Conservation (phyloP, 2,888 invertebrate genomes). For the Congeria kusceri region DNA sequence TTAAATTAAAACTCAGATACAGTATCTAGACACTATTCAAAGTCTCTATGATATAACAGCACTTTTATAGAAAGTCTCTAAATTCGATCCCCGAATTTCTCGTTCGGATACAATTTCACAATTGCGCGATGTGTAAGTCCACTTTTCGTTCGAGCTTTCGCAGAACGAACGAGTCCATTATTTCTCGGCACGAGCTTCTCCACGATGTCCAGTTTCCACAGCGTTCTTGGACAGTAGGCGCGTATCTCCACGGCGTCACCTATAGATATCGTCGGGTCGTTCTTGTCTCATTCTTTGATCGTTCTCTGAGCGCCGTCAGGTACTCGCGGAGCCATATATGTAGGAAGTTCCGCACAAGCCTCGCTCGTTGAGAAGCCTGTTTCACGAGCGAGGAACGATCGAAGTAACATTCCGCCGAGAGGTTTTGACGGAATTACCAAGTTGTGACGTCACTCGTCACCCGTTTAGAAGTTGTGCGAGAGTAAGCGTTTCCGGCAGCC, state of each 20-base stretch:
- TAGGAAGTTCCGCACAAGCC: conserved; percentile 35
- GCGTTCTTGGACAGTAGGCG: background rate
- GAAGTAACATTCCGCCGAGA: background rate
- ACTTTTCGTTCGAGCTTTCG: background rate
- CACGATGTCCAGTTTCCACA: background rate
- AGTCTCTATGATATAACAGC: too few species aligned
- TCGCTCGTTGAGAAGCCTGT: conserved; percentile 2
- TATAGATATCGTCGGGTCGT: conserved; percentile 7
- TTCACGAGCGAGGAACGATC: conserved; percentile 1
- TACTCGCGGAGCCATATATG: conserved; percentile 40
- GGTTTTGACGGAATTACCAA: background rate
- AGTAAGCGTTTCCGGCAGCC: conserved; percentile 39
- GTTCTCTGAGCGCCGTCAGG: conserved; percentile 25
- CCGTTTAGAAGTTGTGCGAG: conserved; percentile 52
- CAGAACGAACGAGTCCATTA: background rate
- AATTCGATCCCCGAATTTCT: background rate
- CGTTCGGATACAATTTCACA: background rate
- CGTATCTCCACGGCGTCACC: background rate
- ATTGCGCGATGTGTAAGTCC: too few species aligned
- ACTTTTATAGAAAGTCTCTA: too few species aligned
- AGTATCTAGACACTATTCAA: too few species aligned
- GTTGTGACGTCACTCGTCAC: conserved; percentile 30
- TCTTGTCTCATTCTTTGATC: background rate
- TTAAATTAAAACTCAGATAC: too few species aligned
- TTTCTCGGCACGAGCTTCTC: background rate